A percentile compares a stretch with the other conserved stretches of the same genome.
Evolutionary conservation across 2,797 vertebrate species (phyloP).

Genomic region (Cygnus olor): DNA sequence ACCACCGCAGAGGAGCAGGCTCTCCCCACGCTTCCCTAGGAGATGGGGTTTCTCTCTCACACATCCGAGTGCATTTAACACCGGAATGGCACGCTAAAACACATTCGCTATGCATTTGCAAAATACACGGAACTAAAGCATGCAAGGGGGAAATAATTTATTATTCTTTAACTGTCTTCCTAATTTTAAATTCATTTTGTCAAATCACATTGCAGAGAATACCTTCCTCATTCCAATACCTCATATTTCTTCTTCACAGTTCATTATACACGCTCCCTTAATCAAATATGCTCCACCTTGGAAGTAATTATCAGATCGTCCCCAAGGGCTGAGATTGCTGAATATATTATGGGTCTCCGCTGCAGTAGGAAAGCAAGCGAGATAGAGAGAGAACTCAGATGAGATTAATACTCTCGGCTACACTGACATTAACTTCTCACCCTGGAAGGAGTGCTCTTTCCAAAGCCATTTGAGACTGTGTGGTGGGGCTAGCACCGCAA

Average conservation of each 20-base stretch:
- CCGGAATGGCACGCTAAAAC: background rate
- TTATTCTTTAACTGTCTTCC: slow-evolving; percentile 50
- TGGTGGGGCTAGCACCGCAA: background rate
- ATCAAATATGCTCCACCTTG: slow-evolving; percentile 77
- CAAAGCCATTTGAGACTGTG: background rate
- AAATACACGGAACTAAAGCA: slow-evolving; percentile 25
- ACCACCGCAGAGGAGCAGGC: background rate
- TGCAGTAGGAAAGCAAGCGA: background rate
- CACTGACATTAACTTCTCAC: background rate
- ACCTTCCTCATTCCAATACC: slow-evolving; percentile 42
- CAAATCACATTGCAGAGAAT: slow-evolving; percentile 50
- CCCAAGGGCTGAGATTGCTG: slow-evolving; percentile 62
- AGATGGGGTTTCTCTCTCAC: background rate
- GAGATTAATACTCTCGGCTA: slow-evolving; percentile 24
- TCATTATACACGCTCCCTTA: slow-evolving; percentile 74
- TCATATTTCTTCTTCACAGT: slow-evolving; percentile 71
- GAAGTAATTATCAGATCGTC: slow-evolving; percentile 75
- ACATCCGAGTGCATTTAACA: background rate
- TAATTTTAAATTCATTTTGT: slow-evolving; percentile 60
- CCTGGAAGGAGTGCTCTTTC: background rate
- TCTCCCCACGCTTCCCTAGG: background rate
- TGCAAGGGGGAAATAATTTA: background rate
- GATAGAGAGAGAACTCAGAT: background rate
- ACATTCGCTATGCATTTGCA: background rate
- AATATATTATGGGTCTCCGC: slow-evolving; percentile 59